These are phyloP conservation scores for Periophthalmus modestus DNA, from an alignment of 2,113 vertebrate species.

Conservation along the genomic window DNA sequence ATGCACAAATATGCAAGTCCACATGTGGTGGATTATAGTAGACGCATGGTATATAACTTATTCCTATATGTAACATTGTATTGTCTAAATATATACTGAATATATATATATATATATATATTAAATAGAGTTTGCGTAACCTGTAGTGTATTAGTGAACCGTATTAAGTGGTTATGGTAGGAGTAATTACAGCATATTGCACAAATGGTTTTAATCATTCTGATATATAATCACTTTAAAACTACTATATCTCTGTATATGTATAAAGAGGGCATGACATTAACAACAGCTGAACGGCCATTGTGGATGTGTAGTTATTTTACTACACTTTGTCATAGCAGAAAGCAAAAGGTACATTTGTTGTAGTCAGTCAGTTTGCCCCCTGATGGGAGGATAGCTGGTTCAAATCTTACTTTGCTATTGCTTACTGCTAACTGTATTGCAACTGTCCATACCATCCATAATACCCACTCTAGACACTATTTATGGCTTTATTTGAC, in stretches of 20 bases:
- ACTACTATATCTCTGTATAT: conserved; percentile 1
- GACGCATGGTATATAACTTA: conserved; percentile 1
- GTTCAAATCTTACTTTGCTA: too few species aligned
- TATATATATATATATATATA: too few species aligned
- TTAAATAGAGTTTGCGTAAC: background rate
- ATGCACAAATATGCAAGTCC: background rate
- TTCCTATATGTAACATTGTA: background rate
- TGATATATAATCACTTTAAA: conserved; percentile 14
- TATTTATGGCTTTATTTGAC: too few species aligned
- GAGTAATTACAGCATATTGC: conserved; percentile 2
- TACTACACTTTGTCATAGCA: background rate
- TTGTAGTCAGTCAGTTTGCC: too few species aligned
- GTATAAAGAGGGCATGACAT: background rate
- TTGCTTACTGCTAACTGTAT: too few species aligned
- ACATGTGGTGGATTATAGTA: background rate
- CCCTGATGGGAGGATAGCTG: too few species aligned
- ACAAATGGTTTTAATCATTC: background rate
- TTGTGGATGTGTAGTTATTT: background rate
- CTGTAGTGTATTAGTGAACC: background rate
- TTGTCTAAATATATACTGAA: background rate
- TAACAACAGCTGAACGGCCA: background rate
- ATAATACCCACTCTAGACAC: too few species aligned
- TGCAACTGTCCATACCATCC: too few species aligned
- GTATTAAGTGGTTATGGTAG: background rate
- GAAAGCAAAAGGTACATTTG: too few species aligned